A percentile compares a stretch with the other conserved stretches of the same genome.
These are phyloP conservation scores for Odocoileus virginianus DNA, from an alignment of 2,113 vertebrate species.

Conservation along the genomic window DNA sequence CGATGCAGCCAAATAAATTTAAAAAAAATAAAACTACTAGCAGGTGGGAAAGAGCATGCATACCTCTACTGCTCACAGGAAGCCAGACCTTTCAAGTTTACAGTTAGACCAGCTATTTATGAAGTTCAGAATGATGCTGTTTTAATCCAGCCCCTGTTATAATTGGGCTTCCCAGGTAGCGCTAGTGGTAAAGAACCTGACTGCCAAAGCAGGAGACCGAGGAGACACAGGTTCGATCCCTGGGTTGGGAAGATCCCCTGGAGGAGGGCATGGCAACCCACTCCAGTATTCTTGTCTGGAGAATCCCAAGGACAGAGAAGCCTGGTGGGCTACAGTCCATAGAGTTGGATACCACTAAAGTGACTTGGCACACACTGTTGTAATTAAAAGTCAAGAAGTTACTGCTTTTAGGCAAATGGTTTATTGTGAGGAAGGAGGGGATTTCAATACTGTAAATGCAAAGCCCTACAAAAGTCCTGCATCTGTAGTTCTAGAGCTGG, in stretches of 20 bases:
- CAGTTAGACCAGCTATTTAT: not conserved
- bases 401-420: not conserved
- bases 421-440: not conserved
- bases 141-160: not conserved
- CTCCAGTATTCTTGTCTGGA: not conserved
- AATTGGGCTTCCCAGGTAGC: not conserved
- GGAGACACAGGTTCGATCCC: not conserved
- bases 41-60: not conserved
- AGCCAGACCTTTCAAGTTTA: not conserved
- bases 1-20: not conserved
- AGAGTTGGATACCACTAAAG: not conserved
- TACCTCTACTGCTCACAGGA: not conserved
- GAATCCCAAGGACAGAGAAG: not conserved
- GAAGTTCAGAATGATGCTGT: not conserved
- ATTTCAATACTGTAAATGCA: not conserved
- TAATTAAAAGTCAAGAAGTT: not conserved
- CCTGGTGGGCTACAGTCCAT: not conserved
- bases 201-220: not conserved
- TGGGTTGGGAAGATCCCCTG: not conserved
- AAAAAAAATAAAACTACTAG: not conserved
- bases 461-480: not conserved
- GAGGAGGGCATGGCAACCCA: not conserved
- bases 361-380: not conserved
- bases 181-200: not conserved
- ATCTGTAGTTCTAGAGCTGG: not conserved